Evolutionary conservation across 2,113 vertebrate species (phyloP).

Genomic region (Telmatochromis bifrenatus): DNA sequence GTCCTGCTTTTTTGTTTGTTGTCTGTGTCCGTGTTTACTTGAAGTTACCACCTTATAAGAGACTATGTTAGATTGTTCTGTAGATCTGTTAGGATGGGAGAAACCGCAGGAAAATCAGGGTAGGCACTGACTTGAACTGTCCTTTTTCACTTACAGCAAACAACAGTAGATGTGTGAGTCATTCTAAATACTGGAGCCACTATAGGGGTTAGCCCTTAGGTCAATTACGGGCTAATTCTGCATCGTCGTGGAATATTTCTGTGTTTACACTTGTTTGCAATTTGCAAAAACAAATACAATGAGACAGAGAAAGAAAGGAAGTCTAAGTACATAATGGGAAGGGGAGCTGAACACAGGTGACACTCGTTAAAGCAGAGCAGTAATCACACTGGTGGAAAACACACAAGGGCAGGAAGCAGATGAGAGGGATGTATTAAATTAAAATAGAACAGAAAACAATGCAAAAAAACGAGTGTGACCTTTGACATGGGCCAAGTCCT

Average conservation of each 20-base stretch:
- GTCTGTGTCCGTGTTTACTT: background rate
- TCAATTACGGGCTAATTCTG: background rate
- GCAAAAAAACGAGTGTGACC: too few species aligned
- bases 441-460: background rate
- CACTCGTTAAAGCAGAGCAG: background rate
- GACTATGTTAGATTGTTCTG: background rate
- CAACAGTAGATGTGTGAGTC: background rate
- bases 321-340: background rate
- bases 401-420: background rate
- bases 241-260: background rate
- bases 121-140: background rate
- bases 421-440: accelerated
- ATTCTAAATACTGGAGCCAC: background rate
- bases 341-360: background rate
- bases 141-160: background rate
- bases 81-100: background rate
- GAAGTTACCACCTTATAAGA: background rate
- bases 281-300: background rate
- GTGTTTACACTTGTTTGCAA: background rate
- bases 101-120: background rate
- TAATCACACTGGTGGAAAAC: background rate
- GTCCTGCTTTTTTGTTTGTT: background rate
- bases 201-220: accelerated
- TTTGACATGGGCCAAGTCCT: background rate
- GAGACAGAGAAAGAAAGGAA: background rate